Percentiles rank a stretch among this genome's conserved stretches.
Conservation (phyloP, 2,888 invertebrate species). For the Pollenia griseotomentosa region DNA sequence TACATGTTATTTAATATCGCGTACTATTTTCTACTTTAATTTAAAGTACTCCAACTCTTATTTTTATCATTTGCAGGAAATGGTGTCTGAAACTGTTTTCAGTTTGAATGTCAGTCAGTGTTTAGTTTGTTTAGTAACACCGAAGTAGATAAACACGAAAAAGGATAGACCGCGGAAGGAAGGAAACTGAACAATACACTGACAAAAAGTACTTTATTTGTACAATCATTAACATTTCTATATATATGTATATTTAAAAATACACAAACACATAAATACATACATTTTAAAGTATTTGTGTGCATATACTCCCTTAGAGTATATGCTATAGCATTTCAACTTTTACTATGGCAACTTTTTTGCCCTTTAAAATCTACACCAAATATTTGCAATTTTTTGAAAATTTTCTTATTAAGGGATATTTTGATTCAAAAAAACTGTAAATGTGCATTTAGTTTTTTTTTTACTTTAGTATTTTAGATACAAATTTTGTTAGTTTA, state of each 20-base stretch:
- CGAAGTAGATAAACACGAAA: conserved; percentile 39
- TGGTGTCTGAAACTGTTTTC: conserved; percentile 30
- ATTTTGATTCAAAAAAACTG: too few species aligned
- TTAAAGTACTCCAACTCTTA: too few species aligned
- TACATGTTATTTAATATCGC: too few species aligned
- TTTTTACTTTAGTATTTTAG: too few species aligned
- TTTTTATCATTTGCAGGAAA: background rate
- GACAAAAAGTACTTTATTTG: conserved; percentile 11
- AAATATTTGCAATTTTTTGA: background rate
- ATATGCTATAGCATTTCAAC: background rate
- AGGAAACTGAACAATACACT: conserved; percentile 36
- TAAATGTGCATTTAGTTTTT: too few species aligned
- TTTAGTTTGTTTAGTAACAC: conserved; percentile 27
- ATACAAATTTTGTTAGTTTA: too few species aligned
- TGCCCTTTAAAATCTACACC: background rate
- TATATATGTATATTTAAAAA: background rate
- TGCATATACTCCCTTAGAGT: background rate
- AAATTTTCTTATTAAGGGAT: too few species aligned
- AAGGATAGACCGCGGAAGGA: conserved; percentile 37
- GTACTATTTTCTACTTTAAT: too few species aligned
- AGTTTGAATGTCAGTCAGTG: conserved; percentile 20
- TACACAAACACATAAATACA: too few species aligned
- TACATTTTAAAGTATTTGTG: background rate
- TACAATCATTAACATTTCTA: background rate
- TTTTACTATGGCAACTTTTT: background rate